These are phyloP conservation scores for Papilio aristodemus DNA, from an alignment of 1,140 invertebrate species.

Conservation along the genomic window DNA sequence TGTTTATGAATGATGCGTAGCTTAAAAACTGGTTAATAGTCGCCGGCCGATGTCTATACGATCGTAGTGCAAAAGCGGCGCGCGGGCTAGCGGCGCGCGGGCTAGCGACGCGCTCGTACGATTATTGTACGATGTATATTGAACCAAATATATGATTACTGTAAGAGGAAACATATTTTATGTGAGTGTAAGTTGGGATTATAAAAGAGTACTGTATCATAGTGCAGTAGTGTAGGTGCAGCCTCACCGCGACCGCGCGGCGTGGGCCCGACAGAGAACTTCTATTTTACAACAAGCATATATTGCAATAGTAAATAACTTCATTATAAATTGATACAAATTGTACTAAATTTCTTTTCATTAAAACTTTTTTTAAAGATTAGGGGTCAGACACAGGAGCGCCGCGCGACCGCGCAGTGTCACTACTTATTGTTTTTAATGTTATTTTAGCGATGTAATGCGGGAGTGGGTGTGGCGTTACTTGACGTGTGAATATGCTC, in stretches of 20 bases:
- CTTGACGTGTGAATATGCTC: slow-evolving; percentile 35
- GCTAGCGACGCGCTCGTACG: no score
- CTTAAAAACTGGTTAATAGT: not conserved
- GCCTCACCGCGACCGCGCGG: slow-evolving; percentile 10
- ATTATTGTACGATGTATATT: no score
- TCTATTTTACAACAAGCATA: no score
- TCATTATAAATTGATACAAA: no score
- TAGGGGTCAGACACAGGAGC: not conserved
- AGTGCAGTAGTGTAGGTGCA: slow-evolving; percentile 35
- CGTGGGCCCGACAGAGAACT: no score
- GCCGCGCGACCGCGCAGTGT: slow-evolving; percentile 11
- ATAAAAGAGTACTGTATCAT: slow-evolving; percentile 33
- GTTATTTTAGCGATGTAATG: slow-evolving; percentile 56
- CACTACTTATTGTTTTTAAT: slow-evolving; percentile 69
- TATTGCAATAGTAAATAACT: no score
- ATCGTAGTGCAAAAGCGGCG: not conserved
- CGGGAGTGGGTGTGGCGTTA: slow-evolving; percentile 39
- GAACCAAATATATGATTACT: slow-evolving; percentile 69
- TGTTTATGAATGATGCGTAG: not conserved
- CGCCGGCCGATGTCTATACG: no score
- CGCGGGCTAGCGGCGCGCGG: not conserved
- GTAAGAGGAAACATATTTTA: slow-evolving; percentile 46
- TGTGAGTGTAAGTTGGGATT: slow-evolving; percentile 42
- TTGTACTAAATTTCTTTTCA: no score
- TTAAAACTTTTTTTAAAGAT: no score